Evolutionary conservation across 2,113 vertebrate genomes (phyloP), one percentile per base, ranked within the genome.

Genomic region (Pogona vitticeps): DNA sequence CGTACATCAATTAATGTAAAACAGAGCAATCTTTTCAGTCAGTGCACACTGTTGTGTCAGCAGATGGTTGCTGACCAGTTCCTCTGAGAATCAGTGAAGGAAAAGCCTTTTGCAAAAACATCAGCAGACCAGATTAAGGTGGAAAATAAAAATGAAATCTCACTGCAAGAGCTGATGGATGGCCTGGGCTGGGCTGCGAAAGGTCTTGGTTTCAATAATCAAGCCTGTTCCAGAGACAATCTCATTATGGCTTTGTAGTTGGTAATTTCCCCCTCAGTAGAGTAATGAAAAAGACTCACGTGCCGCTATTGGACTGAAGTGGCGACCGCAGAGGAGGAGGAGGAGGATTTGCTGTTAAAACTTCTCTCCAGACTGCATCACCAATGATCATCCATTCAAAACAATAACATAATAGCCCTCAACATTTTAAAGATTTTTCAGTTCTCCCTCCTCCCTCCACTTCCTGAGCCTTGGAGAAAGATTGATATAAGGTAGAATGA

Each of bases 221-320:
- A 91, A 90, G 73, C 91, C 58, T 6, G 84, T 89, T 92, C 79
- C 86, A 6, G 2, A 28, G 84, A 26, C 85, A 71, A 83, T 91
- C 92, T 87, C 88, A 1, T 91, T 52, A 76, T 40, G n/a, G 9
- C 40, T 28, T 63, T 12, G 12, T 58, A 77, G 65, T 61, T 88
- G 76, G 88, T 85, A 33, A 33, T 89, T 73, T 85, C 58, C 85
- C 31, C 67, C 10, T 75, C 13, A 5, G 85, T 81, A 85, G 75
- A 61, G 90, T 70, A 85, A 85, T 91, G 78, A 26, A 73, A 23
- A 18, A 20, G 89, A 83, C 92, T 75, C 17, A 4, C 73, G 87
- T 68, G 81, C 85, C 89, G 36, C 82, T 89, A 40, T 0, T 72
- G 92, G 92, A 92, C 88, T 71, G 1, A 77, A 77, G 92, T 90